A percentile compares a stretch with the other conserved stretches of the same genome.
These are phyloP conservation scores for Oncorhynchus tshawytscha DNA, from an alignment of 2,113 vertebrate species.

Conservation along the genomic window DNA sequence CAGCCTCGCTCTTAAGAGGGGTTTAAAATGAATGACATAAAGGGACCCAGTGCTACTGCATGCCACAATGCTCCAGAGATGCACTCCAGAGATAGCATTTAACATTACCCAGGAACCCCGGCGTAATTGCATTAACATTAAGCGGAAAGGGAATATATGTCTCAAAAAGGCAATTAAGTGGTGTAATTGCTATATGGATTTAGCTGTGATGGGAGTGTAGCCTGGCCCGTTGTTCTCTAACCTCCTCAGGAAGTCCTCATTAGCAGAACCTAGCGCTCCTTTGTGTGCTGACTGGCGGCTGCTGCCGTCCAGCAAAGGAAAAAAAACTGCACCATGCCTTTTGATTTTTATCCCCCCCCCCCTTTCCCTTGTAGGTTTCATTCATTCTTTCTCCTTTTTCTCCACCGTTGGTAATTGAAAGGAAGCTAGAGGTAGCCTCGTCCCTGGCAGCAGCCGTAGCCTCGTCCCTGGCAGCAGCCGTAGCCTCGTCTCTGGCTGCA, in stretches of 20 bases:
- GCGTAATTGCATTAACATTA: slow-evolving; percentile 22
- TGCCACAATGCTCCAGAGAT: neutral
- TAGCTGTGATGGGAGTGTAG: neutral
- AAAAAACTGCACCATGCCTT: neutral
- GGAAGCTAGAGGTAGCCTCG: neutral
- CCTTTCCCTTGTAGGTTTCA: neutral
- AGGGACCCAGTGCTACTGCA: neutral
- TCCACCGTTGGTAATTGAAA: slow-evolving; percentile 12
- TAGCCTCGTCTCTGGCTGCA: too few relatives aligned
- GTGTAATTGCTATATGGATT: slow-evolving; percentile 6
- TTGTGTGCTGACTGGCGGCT: neutral
- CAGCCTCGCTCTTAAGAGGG: neutral
- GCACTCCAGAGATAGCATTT: slow-evolving; percentile 1
- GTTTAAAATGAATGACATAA: neutral
- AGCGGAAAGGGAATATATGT: slow-evolving; percentile 20
- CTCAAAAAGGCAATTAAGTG: slow-evolving; percentile 21
- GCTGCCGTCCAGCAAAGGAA: neutral
- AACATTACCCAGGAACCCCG: neutral
- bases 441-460: too few relatives aligned
- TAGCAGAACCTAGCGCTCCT: neutral
- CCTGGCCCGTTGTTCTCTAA: neutral
- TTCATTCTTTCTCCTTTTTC: neutral
- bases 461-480: too few relatives aligned
- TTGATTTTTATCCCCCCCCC: neutral
- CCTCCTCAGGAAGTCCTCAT: slow-evolving; percentile 15